Percentiles rank a stretch among this genome's conserved stretches.
These are phyloP conservation scores for Eupsilia transversa DNA, from an alignment of 2,888 invertebrate genomes.

Conservation along the genomic window DNA sequence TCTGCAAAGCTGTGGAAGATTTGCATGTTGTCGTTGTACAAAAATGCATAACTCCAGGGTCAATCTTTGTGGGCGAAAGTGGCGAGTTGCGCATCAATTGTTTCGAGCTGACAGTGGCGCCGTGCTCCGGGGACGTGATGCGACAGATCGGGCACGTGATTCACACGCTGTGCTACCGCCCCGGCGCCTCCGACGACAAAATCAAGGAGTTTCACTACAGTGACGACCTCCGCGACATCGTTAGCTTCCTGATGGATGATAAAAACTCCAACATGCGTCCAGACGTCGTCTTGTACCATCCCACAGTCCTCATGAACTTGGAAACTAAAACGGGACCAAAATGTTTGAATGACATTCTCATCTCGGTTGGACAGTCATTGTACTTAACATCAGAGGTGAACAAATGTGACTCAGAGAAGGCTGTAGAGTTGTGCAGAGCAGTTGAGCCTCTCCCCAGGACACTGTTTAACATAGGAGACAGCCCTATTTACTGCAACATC, in stretches of 20 bases:
- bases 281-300: slow-evolving; percentile 86
- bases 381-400: slow-evolving; percentile 76
- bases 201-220: slow-evolving; percentile 80
- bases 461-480: slow-evolving; percentile 73
- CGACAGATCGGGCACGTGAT: slow-evolving; percentile 82
- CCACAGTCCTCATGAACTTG: slow-evolving; percentile 86
- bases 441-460: slow-evolving; percentile 82
- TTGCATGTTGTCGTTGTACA: slow-evolving; percentile 77
- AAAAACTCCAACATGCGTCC: slow-evolving; percentile 78
- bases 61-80: slow-evolving; percentile 80
- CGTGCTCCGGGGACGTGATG: slow-evolving; percentile 69
- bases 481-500: slow-evolving; percentile 85
- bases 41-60: slow-evolving; percentile 78
- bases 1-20: slow-evolving; percentile 78
- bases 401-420: slow-evolving; percentile 88
- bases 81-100: slow-evolving; percentile 84
- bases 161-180: slow-evolving; percentile 58
- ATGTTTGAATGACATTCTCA: slow-evolving; percentile 77
- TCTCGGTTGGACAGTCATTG: slow-evolving; percentile 68
- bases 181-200: slow-evolving; percentile 66
- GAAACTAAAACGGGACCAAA: slow-evolving; percentile 74
- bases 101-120: slow-evolving; percentile 76
- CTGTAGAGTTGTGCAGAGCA: slow-evolving; percentile 78
- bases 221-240: slow-evolving; percentile 82
- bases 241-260: slow-evolving; percentile 82